phyloP scores from a whole-genome alignment of 2,888 invertebrate species.

The Melitaea athalia region DNA sequence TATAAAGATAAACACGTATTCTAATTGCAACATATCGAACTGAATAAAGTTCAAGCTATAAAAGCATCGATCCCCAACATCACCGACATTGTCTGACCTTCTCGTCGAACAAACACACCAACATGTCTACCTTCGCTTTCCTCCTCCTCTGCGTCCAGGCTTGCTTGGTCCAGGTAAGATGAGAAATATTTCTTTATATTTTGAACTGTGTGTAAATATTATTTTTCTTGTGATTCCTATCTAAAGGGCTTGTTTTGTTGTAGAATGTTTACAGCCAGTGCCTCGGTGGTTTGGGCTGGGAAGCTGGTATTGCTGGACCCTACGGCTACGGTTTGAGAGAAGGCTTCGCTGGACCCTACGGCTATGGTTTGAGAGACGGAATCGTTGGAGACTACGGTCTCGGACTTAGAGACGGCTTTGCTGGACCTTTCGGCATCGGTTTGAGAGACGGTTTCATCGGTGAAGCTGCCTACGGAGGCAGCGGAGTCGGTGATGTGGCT shows the following conservation, averaged over 20 bases:
- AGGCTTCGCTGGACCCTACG: too few species aligned
- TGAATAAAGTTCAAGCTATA: background rate
- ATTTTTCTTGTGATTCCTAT: background rate
- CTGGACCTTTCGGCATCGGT: too few species aligned
- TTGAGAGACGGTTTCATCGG: too few species aligned
- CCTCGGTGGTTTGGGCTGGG: background rate
- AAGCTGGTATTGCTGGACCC: too few species aligned
- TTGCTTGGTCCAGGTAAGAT: slow-evolving; percentile 46
- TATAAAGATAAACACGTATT: background rate
- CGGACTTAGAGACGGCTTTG: too few species aligned
- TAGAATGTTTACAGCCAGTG: background rate
- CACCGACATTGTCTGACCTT: background rate
- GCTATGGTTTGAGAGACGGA: too few species aligned
- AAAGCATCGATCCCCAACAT: background rate
- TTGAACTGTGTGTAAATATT: too few species aligned
- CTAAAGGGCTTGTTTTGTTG: background rate
- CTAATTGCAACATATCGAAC: background rate
- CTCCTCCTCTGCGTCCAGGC: slow-evolving; percentile 47
- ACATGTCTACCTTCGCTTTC: slow-evolving; percentile 47
- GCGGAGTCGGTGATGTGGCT: too few species aligned
- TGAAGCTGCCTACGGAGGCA: too few species aligned
- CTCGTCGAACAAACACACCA: slow-evolving; percentile 6
- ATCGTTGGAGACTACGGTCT: too few species aligned
- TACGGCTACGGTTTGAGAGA: too few species aligned
- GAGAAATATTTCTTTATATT: background rate